phyloP scores from a whole-genome alignment of 2,113 vertebrate species.

The Nothoprocta pentlandii region DNA sequence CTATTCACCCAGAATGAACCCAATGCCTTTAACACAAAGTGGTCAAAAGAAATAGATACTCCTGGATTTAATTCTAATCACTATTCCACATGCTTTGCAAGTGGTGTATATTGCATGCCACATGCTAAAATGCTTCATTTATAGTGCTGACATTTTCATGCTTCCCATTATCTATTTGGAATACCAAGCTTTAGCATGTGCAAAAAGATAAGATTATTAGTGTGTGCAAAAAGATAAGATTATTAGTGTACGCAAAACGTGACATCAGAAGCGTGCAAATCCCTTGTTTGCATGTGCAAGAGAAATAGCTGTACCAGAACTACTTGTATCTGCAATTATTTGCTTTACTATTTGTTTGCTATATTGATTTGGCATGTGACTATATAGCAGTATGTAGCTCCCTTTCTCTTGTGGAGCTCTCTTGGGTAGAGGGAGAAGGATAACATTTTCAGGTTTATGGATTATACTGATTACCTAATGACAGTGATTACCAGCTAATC shows the following conservation, averaged over 20 bases:
- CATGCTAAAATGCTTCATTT: neutral
- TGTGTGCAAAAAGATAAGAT: constrained; percentile 51
- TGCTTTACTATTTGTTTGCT: neutral
- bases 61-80: neutral
- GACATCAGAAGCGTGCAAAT: constrained; percentile 46
- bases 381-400: constrained; percentile 33
- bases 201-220: constrained; percentile 51
- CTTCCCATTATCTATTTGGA: neutral
- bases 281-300: constrained; percentile 25
- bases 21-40: neutral
- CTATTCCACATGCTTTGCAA: neutral
- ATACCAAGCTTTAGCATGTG: neutral
- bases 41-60: neutral
- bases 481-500: neutral
- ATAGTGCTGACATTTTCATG: neutral
- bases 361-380: neutral
- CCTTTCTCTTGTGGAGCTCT: neutral
- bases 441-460: neutral
- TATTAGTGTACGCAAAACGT: constrained; percentile 48
- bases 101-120: neutral
- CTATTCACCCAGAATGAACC: neutral
- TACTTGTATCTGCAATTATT: constrained; percentile 37
- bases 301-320: constrained; percentile 17
- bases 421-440: neutral
- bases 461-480: neutral